Evolutionary conservation across 1,140 invertebrate genomes (phyloP).

Genomic region (Stegodyphus mimosarum): DNA sequence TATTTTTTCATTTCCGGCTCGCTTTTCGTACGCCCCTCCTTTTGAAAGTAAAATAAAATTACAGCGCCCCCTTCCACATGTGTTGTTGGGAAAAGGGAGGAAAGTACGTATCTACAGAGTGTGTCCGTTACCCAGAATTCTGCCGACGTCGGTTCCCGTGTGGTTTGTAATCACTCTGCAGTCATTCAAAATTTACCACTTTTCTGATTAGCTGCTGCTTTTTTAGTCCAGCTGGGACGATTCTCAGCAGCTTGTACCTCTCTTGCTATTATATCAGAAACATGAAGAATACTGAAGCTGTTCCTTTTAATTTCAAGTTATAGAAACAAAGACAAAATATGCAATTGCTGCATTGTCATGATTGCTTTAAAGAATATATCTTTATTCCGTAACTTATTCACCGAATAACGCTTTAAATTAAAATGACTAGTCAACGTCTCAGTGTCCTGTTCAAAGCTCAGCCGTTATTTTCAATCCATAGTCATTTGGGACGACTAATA

Average conservation of each 20-base stretch:
- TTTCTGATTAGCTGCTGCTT: slow-evolving; percentile 35
- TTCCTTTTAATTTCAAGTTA: no score
- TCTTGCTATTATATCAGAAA: not conserved
- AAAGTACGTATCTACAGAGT: not conserved
- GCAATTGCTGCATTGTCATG: no score
- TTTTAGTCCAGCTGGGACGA: slow-evolving; percentile 13
- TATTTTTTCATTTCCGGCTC: not conserved
- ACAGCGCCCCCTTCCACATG: not conserved
- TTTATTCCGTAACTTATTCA: no score
- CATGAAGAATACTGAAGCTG: no score
- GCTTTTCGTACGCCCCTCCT: not conserved
- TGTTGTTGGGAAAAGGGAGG: not conserved
- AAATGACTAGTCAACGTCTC: no score
- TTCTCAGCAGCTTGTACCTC: slow-evolving; percentile 2
- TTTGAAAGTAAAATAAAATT: slow-evolving; percentile 26
- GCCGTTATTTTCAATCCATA: no score
- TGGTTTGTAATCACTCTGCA: slow-evolving; percentile 39
- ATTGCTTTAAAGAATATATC: no score
- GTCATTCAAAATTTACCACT: slow-evolving; percentile 49
- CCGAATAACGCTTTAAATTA: no score
- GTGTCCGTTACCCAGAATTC: not conserved
- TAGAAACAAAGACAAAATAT: no score
- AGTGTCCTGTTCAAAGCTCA: no score
- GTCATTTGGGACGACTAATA: no score
- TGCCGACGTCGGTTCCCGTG: not conserved